Percentiles rank a stretch among this genome's conserved stretches.
Evolutionary conservation across 35 echinoderm and acorn worm genomes (phyloP).

Genomic region (Heliocidaris erythrogramma): DNA sequence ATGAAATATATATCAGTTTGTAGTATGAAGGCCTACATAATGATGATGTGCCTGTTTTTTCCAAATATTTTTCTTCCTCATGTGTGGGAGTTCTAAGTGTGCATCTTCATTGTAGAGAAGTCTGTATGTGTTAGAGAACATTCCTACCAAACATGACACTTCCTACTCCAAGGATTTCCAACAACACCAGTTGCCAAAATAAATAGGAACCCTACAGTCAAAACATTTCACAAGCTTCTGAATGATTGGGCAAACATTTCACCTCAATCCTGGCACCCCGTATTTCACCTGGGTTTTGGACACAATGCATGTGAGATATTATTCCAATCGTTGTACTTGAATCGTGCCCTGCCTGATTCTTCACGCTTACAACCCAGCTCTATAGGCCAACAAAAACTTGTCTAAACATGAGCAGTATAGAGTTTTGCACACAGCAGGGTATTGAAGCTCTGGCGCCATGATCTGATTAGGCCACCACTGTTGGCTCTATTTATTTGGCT

Average conservation of each 20-base stretch:
- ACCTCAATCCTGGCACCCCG: not conserved
- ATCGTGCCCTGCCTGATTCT: not conserved
- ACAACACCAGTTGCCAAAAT: not conserved
- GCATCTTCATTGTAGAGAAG: not conserved
- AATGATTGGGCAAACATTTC: conserved; percentile 17
- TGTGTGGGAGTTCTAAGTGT: not conserved
- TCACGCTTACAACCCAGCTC: conserved; percentile 26
- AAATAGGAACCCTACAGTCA: conserved; percentile 2
- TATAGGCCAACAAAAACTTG: conserved; percentile 39
- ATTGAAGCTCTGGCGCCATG: conserved; percentile 31
- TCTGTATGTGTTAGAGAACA: not conserved
- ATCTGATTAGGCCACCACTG: conserved; percentile 35
- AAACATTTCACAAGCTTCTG: conserved; percentile 10
- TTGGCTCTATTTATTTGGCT: conserved; percentile 5
- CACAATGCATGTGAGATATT: not conserved
- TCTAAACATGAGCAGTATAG: conserved; percentile 46
- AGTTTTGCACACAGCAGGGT: conserved; percentile 40
- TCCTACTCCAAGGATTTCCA: not conserved
- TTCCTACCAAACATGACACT: conserved; percentile 3
- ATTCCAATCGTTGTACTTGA: not conserved
- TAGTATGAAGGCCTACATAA: not conserved
- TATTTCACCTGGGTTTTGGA: conserved; percentile 1
- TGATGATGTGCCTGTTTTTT: not conserved
- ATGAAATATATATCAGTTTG: too few relatives aligned
- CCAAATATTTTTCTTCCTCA: not conserved